These are phyloP conservation scores for Drosophila histrio DNA, from an alignment of 2,888 invertebrate species.

Conservation along the genomic window DNA sequence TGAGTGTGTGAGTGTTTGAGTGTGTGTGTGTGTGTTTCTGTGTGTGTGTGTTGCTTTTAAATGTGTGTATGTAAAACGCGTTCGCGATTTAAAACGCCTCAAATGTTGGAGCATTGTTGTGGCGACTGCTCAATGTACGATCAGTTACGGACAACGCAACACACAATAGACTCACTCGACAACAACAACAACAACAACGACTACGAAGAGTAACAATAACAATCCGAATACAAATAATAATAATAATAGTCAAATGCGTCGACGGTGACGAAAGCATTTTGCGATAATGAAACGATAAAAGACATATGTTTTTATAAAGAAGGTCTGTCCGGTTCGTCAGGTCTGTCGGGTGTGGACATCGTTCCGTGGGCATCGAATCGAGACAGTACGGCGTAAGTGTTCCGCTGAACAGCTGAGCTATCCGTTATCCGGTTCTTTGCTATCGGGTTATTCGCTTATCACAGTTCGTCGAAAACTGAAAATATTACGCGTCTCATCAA, in stretches of 20 bases:
- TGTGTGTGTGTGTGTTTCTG: background rate
- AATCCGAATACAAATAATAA: constrained; percentile 22
- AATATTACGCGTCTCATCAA: background rate
- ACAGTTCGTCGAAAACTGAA: constrained; percentile 6
- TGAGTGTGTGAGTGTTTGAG: background rate
- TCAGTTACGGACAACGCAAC: constrained; percentile 49
- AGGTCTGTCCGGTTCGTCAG: constrained; percentile 9
- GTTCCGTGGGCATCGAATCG: constrained; percentile 12
- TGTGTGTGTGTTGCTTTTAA: constrained; percentile 1
- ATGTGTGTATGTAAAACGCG: constrained; percentile 29
- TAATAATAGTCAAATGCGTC: constrained; percentile 47
- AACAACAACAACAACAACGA: constrained; percentile 30
- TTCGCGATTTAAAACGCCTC: constrained; percentile 54
- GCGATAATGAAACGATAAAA: constrained; percentile 77
- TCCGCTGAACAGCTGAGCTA: constrained; percentile 32
- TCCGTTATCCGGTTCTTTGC: background rate
- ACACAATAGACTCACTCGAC: constrained; percentile 48
- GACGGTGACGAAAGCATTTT: constrained; percentile 73
- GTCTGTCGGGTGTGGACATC: constrained; percentile 8
- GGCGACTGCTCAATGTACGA: constrained; percentile 49
- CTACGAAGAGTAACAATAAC: constrained; percentile 6
- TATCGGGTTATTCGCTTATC: constrained; percentile 36
- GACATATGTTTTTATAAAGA: constrained; percentile 38
- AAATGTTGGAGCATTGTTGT: constrained; percentile 56
- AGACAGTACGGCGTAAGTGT: constrained; percentile 34